phyloP scores from a whole-genome alignment of 2,888 invertebrate species.

The Ophioninae sp. region DNA sequence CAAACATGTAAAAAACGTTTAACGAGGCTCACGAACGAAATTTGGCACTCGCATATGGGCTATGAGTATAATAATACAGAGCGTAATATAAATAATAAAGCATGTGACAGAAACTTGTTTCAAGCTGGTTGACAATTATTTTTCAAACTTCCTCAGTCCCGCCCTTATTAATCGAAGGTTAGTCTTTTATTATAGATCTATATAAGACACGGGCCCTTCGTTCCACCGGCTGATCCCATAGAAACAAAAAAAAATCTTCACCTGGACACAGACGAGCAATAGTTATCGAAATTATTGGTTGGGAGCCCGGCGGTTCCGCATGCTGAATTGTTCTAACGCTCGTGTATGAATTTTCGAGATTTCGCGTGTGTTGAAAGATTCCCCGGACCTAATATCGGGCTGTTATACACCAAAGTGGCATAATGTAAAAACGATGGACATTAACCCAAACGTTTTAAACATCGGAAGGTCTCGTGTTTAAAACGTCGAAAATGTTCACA shows the following conservation, averaged over 20 bases:
- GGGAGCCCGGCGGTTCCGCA: conserved; percentile 61
- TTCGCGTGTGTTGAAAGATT: conserved; percentile 19
- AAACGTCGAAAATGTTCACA: conserved; percentile 71
- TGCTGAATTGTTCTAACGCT: conserved; percentile 45
- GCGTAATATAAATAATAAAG: conserved; percentile 31
- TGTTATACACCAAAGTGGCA: conserved; percentile 56
- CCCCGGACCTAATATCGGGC: conserved; percentile 44
- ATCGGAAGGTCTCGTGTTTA: conserved; percentile 47
- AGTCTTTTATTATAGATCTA: conserved; percentile 56
- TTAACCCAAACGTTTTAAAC: conserved; percentile 50
- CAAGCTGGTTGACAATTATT: conserved; percentile 39
- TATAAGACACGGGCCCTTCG: conserved; percentile 48
- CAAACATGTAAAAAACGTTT: neutral
- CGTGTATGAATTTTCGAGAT: conserved; percentile 37
- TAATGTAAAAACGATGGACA: conserved; percentile 52
- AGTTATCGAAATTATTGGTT: conserved; percentile 68
- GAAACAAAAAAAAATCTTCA: conserved; percentile 8
- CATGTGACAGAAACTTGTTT: conserved; percentile 31
- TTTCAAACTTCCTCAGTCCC: conserved; percentile 34
- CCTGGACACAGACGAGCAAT: conserved; percentile 39
- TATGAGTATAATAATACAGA: too few relatives aligned
- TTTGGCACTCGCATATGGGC: too few relatives aligned
- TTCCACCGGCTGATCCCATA: conserved; percentile 58
- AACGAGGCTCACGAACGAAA: conserved; percentile 5
- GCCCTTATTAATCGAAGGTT: conserved; percentile 61